Base-by-base conservation (phyloP, 2,797 vertebrate species). In the Cryptoblepharus egeriae region DNA sequence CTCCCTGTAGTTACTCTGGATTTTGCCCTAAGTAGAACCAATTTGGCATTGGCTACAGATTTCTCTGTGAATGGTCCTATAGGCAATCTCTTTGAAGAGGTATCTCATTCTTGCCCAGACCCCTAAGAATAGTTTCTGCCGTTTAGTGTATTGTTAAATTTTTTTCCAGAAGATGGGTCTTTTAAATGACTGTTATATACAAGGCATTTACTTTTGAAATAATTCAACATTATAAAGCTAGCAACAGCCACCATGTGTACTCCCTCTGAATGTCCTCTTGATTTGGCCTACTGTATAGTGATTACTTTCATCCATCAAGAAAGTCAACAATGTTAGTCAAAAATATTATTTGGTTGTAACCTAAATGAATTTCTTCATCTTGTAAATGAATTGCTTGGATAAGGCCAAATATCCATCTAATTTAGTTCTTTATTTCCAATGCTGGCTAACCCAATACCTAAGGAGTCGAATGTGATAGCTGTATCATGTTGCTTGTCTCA, bases 201-300 rank as follows among this genome's bases (percentile, higher is more conserved):
- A 8, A 35, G 10, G 13, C 37, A 32, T 78, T 68, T 52, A 30
- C 22, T 67, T 67, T 55, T 52, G 30, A 26, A 35, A 20, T 28
- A 52, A 49, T 81, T 82, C 81, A 88, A 20, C 22, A 7, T 28
- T 77, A 68, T 73, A 84, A 42, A 87, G 3, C 28, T 15, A 70
- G 69, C 28, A 58, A 60, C 16, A 75, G 37, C 35, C 3, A 5
- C 70, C 88, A 20, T 0, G 0, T 49, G 26, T 65, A 18, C 30
- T 28, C 71, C 76, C 3, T 60, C 77, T 52, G 78, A 2, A 37
- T 71, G 73, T 76, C 78, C n/a, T 52, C 86, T 82, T 35, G 1
- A 70, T 20, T 28, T 24, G 7, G 86, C 1, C 39, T 77, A 64
- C 78, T 88, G 57, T 28, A 68, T 73, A 74, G 26, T 63, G 13